Conservation (phyloP, 2,797 vertebrate genomes). For the Sebastes minor region DNA sequence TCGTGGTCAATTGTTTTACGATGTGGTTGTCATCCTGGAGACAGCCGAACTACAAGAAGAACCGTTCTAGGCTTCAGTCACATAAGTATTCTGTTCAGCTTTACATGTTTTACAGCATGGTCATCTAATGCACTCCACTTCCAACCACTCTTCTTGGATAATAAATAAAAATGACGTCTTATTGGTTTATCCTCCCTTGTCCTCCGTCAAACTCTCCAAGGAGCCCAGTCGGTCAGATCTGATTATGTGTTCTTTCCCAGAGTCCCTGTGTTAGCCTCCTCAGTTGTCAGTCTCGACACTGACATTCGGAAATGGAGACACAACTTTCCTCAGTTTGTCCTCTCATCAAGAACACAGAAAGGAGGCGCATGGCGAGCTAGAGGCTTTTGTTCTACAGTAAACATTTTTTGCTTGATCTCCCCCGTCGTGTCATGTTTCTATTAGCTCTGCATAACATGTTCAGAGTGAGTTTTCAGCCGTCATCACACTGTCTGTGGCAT, state of each 20-base stretch:
- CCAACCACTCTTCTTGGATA: background rate
- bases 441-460: slow-evolving; percentile 3
- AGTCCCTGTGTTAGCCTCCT: background rate
- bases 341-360: slow-evolving; percentile 18
- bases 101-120: background rate
- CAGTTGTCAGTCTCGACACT: slow-evolving; percentile 12
- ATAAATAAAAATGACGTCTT: background rate
- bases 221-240: background rate
- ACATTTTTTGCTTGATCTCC: slow-evolving; percentile 2
- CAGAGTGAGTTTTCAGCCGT: slow-evolving; percentile 5
- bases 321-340: slow-evolving; percentile 17
- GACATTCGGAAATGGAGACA: slow-evolving; percentile 24
- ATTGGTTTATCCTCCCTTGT: background rate
- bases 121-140: background rate
- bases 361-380: background rate
- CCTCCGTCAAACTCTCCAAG: background rate
- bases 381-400: background rate
- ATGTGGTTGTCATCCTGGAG: slow-evolving; percentile 6
- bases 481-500: background rate
- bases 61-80: background rate
- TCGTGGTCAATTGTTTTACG: slow-evolving; percentile 15
- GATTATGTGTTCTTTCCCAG: slow-evolving; percentile 14
- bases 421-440: slow-evolving; percentile 17
- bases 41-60: slow-evolving; percentile 1
- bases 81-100: background rate